Evolutionary conservation across 2,888 invertebrate species (phyloP).

Genomic region (Megamerina dolium): DNA sequence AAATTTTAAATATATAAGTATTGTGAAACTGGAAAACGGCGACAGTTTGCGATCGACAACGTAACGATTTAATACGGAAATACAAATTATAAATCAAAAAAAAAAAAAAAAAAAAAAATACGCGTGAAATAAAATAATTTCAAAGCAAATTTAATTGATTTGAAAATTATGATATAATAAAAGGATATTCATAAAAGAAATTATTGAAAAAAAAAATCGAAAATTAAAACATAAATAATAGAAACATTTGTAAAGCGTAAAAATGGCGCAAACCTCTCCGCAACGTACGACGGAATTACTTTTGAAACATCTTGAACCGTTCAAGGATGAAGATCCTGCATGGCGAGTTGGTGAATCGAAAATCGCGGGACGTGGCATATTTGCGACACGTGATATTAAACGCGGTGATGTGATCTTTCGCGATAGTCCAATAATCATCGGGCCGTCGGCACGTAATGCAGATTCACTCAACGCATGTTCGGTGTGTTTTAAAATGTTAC

Average conservation of each 20-base stretch:
- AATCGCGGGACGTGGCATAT: conserved; percentile 65
- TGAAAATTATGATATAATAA: background rate
- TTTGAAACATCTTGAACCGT: conserved; percentile 38
- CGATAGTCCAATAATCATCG: conserved; percentile 65
- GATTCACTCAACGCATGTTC: conserved; percentile 57
- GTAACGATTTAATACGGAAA: conserved; percentile 29
- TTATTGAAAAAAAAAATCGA: conserved; percentile 1
- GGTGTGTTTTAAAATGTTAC: conserved; percentile 56
- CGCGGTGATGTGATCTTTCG: conserved; percentile 65
- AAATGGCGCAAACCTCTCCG: conserved; percentile 44
- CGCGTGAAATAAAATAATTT: background rate
- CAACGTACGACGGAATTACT: conserved; percentile 44
- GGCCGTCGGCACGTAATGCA: conserved; percentile 56
- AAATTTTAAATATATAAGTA: conserved; percentile 43
- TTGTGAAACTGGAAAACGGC: conserved; percentile 43
- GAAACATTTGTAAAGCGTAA: conserved; percentile 5
- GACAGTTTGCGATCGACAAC: conserved; percentile 43
- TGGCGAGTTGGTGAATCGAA: conserved; percentile 60
- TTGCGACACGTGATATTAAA: conserved; percentile 60
- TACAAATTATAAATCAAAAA: conserved; percentile 17
- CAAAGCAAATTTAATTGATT: background rate
- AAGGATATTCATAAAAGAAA: conserved; percentile 2
- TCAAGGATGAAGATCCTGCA: conserved; percentile 43
- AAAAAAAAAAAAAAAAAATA: conserved; percentile 7
- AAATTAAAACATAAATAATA: conserved; percentile 3